A percentile compares a stretch with the other conserved stretches of the same genome.
Conservation (phyloP, 1,140 invertebrate species). For the Hypsibius dujardini region DNA sequence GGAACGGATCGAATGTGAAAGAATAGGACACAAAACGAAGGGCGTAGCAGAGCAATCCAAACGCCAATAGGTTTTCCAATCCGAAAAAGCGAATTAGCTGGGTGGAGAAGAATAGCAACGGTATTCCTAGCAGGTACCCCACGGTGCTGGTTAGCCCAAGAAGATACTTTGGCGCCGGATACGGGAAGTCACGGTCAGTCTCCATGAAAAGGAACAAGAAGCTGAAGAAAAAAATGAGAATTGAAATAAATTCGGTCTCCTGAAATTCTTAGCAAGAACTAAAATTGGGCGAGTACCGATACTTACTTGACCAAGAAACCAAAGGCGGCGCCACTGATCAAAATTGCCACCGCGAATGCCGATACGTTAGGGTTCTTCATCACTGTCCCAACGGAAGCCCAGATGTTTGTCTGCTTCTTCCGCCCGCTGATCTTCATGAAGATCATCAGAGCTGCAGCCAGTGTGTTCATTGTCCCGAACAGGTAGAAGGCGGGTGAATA, state of each 20-base stretch:
- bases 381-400: not conserved
- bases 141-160: not conserved
- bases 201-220: constrained; percentile 13
- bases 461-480: not conserved
- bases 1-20: not conserved
- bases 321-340: constrained; percentile 1
- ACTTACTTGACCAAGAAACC: constrained; percentile 9
- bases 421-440: not conserved
- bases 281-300: not conserved
- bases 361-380: not conserved
- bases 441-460: not conserved
- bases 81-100: not conserved
- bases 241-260: not conserved
- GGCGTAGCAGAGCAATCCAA: constrained; percentile 14
- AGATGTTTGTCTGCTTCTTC: constrained; percentile 7
- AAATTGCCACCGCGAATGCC: constrained; percentile 6
- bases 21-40: not conserved
- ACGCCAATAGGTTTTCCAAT: not conserved
- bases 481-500: constrained; percentile 11
- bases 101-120: constrained; percentile 14
- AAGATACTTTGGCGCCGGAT: not conserved
- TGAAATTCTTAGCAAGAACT: not conserved
- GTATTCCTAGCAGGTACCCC: not conserved
- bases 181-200: not conserved
- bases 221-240: not conserved